Evolutionary conservation across 2,113 vertebrate species (phyloP), one percentile per base, ranked within the genome.

Genomic region (Elaphurus davidianus): DNA sequence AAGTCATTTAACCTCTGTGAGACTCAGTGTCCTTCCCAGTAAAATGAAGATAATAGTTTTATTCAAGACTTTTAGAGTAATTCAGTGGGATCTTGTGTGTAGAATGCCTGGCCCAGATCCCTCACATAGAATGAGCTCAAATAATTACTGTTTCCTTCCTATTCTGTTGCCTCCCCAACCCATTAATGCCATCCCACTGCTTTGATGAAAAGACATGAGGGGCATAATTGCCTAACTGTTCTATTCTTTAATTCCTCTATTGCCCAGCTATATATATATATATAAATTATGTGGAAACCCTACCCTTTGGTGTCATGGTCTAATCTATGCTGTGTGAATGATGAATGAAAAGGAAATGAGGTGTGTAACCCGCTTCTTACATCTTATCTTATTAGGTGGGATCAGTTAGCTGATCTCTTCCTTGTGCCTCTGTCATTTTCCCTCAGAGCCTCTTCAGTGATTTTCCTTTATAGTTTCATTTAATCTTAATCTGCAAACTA

Each of bases 391-490:
- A 71, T 71, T 93, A 89, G 88, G 14, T 86, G 30, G 94, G 47
- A 87, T 74, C 57, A 54, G 1, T 91, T 83, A 96, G 36, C 57
- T 13, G 1, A 23, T n/a, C 55, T 89, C 50, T n/a, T 93, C 27
- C 47, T 27, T 21, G 19, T 47, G 15, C 13, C 21, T 92, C 62
- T 71, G 36, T 84, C 57, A 67, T 60, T 94, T 83, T 74, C n/a
- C 86, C 40, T 93, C 13, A 52, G 78, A 97, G 50, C 47, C 54
- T 86, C 55, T 67, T 59, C 64, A 54, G 1, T 87, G 43, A 74
- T 95, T 92, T 96, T 76, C 64, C 55, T 94, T 96, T 83, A 23
- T 52, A 93, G 50, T 54, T 95, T 96, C 25, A 57, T 94, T 98
- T 96, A 27, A 57, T 91, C 55, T 88, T 94, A 47, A 52, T 59